These are phyloP conservation scores for Diaprepes abbreviatus DNA, from an alignment of 2,888 invertebrate species.

Conservation along the genomic window DNA sequence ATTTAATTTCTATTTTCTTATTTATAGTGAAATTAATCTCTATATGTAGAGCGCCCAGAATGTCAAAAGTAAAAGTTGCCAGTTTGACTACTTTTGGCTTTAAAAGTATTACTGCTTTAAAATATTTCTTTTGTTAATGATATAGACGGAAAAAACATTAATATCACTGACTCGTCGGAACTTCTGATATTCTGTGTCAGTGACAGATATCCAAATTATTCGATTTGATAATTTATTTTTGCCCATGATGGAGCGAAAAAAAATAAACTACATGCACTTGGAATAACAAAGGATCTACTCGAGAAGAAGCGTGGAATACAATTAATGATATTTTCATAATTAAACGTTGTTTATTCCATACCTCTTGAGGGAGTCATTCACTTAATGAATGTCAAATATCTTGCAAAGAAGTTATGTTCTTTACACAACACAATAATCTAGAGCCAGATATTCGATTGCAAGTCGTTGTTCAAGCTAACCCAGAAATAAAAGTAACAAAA, in stretches of 20 bases:
- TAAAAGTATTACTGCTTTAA: too few species aligned
- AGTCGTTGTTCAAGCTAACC: conserved; percentile 66
- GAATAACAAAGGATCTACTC: conserved; percentile 40
- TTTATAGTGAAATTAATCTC: too few species aligned
- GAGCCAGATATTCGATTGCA: conserved; percentile 59
- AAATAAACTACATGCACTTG: conserved; percentile 38
- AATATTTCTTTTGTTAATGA: conserved; percentile 53
- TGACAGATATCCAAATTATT: conserved; percentile 28
- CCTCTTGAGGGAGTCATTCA: conserved; percentile 54
- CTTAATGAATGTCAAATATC: conserved; percentile 55
- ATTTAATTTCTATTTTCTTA: too few species aligned
- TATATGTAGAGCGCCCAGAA: too few species aligned
- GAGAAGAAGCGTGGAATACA: conserved; percentile 11
- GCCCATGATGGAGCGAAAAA: conserved; percentile 39
- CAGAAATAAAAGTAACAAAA: conserved; percentile 67
- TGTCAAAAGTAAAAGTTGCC: too few species aligned
- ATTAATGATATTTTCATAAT: conserved; percentile 41
- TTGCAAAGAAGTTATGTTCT: conserved; percentile 59
- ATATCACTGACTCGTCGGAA: conserved; percentile 50
- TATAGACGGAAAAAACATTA: conserved; percentile 49
- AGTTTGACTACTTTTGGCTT: too few species aligned
- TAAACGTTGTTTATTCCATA: conserved; percentile 55
- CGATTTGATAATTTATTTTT: conserved; percentile 48
- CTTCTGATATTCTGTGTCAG: conserved; percentile 49
- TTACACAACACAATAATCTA: conserved; percentile 51